These are phyloP conservation scores for Scaptomyza tumidula DNA, from an alignment of 2,888 invertebrate species.

Conservation along the genomic window DNA sequence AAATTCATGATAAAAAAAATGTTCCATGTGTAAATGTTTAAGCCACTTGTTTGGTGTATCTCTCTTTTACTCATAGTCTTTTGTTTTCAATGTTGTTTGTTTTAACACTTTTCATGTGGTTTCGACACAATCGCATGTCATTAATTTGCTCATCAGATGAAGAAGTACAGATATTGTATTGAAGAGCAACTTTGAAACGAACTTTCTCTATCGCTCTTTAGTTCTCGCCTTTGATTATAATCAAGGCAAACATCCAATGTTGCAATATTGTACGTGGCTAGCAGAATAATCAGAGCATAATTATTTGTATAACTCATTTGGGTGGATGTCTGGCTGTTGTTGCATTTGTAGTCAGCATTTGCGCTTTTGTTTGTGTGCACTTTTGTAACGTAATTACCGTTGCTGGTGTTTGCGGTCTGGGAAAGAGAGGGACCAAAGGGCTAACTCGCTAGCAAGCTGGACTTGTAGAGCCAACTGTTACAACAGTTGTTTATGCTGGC, in stretches of 20 bases:
- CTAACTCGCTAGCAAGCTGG: constrained; percentile 11
- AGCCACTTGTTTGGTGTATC: not conserved
- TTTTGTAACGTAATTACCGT: constrained; percentile 72
- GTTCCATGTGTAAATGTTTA: not conserved
- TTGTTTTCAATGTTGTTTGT: not conserved
- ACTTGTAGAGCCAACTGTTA: constrained; percentile 71
- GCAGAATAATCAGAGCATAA: constrained; percentile 60
- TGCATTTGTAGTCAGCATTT: constrained; percentile 17
- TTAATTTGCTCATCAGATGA: constrained; percentile 4
- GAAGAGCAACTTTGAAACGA: not conserved
- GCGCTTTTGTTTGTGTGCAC: constrained; percentile 50
- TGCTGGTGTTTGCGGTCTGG: constrained; percentile 18
- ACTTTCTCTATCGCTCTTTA: not conserved
- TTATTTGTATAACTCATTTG: constrained; percentile 67
- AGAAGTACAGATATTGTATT: not conserved
- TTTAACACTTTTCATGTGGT: constrained; percentile 6
- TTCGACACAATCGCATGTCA: not conserved
- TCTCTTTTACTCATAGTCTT: not conserved
- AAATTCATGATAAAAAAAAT: not conserved
- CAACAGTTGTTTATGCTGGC: constrained; percentile 72
- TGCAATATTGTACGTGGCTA: constrained; percentile 30
- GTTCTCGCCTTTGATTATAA: not conserved
- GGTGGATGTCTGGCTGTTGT: not conserved
- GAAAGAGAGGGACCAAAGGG: not conserved
- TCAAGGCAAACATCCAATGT: constrained; percentile 17